Base-by-base conservation (phyloP, 2,113 vertebrate genomes). In the Megaleporinus macrocephalus region DNA sequence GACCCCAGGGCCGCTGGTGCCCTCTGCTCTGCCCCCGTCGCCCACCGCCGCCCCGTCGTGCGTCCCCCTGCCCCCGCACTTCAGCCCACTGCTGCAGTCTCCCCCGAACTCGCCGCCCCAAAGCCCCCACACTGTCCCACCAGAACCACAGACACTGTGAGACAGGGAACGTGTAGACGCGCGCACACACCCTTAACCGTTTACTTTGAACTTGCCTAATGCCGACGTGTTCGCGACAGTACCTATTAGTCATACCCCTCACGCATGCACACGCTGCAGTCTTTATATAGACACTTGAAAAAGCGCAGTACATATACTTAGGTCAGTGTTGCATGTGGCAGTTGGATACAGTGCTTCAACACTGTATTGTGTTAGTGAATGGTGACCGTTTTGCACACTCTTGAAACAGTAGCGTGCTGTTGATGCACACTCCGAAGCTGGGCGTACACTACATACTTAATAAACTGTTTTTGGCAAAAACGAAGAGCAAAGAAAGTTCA, bases 81-180 rank as follows among this genome's bases (percentile, higher is more conserved):
- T 92, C 89, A 91, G 91, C 84, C 91, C 93, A 1, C 85, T 92
- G 86, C 89, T 93, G 86, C 93, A 93, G 79, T 94, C 93, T 0
- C 93, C 93, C 0, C 93, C 93, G 74, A 53, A 96, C 92, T 33
- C 96, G 89, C 94, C 95, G 13, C 79, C 93, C 30, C 95, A 95
- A 89, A 93, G 85, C 88, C 92, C 92, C 51, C 89, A 86, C 41
- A 73, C 80, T 30, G 30, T 95, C 61, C 93, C 94, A 0, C 90
- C 95, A 0, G 96, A 97, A 83, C 95, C 96, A 85, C 94, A 95
- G 91, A 95, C 95, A 86, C 95, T 96, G 94, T 97, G 90, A 92
- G 85, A 86, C 87, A 84, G 72, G 41, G 24, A 62, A 44, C 27
- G 22, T 5, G 6, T 62, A 44, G 78, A 47, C 11, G 62, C 71